phyloP scores from a whole-genome alignment of 2,888 invertebrate species.

The Caenorhabditis angaria region DNA sequence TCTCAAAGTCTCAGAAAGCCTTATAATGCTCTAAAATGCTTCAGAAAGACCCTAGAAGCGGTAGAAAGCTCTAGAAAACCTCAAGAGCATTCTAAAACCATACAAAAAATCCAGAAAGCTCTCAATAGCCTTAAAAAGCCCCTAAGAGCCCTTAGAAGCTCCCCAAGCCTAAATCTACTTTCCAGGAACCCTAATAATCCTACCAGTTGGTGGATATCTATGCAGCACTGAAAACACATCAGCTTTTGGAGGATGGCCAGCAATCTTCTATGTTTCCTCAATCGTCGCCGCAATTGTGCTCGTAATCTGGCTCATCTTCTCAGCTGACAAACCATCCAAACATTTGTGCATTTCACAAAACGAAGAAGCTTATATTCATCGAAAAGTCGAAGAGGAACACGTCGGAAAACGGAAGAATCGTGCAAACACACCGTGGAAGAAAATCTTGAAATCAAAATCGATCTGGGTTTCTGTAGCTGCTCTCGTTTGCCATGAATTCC shows the following conservation, averaged over 20 bases:
- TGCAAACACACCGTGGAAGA: slow-evolving; percentile 61
- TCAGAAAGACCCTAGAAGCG: too few relatives aligned
- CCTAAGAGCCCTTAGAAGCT: not conserved
- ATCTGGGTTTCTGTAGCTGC: slow-evolving; percentile 66
- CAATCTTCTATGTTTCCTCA: slow-evolving; percentile 68
- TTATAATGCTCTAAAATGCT: too few relatives aligned
- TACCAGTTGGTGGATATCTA: slow-evolving; percentile 65
- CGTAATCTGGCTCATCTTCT: slow-evolving; percentile 64
- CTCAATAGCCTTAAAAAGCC: too few relatives aligned
- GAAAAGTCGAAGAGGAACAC: slow-evolving; percentile 67
- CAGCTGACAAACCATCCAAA: slow-evolving; percentile 71
- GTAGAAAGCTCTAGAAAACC: too few relatives aligned
- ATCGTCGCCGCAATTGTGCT: slow-evolving; percentile 59
- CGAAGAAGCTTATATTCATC: slow-evolving; percentile 61
- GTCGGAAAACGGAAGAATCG: slow-evolving; percentile 65
- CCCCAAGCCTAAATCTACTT: not conserved
- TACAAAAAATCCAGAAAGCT: not conserved
- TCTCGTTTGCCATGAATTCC: slow-evolving; percentile 70
- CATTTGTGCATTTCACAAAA: slow-evolving; percentile 63
- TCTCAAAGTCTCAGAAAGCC: too few relatives aligned
- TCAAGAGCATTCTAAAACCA: too few relatives aligned
- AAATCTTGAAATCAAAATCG: slow-evolving; percentile 55
- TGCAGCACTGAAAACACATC: slow-evolving; percentile 50
- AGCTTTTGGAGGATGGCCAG: slow-evolving; percentile 62
- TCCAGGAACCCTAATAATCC: slow-evolving; percentile 65